Conservation (phyloP, 2,113 vertebrate species). For the Riparia riparia region DNA sequence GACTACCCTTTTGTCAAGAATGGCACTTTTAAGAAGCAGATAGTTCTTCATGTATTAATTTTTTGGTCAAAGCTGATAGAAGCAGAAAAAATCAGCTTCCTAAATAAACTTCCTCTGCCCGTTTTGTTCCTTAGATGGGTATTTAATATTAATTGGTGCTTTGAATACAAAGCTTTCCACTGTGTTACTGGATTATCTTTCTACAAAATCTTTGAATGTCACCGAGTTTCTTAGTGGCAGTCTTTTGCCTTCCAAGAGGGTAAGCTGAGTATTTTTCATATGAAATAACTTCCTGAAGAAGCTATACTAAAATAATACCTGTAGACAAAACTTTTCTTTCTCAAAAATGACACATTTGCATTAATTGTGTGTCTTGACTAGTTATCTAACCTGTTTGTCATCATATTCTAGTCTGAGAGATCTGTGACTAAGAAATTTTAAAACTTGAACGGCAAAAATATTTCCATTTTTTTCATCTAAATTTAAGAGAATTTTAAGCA, state of each 20-base stretch:
- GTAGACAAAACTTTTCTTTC: background rate
- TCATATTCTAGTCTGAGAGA: background rate
- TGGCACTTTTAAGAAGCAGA: background rate
- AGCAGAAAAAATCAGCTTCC: background rate
- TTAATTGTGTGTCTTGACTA: background rate
- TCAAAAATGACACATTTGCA: background rate
- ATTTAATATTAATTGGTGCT: background rate
- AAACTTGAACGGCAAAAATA: background rate
- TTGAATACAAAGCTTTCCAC: background rate
- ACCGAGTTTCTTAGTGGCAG: background rate
- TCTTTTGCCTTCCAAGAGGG: background rate
- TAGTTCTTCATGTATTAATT: background rate
- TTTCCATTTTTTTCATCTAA: background rate
- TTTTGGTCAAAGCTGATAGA: background rate
- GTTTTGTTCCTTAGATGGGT: background rate
- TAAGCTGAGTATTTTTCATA: background rate
- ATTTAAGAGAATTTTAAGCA: background rate
- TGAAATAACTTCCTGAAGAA: background rate
- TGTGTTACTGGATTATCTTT: background rate
- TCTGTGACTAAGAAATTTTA: background rate
- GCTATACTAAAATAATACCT: background rate
- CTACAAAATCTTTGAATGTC: background rate
- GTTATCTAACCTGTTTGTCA: background rate
- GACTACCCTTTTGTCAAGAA: background rate
- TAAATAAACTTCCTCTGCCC: background rate